phyloP scores from a whole-genome alignment of 2,797 vertebrate genomes.

The Chiloscyllium punctatum region DNA sequence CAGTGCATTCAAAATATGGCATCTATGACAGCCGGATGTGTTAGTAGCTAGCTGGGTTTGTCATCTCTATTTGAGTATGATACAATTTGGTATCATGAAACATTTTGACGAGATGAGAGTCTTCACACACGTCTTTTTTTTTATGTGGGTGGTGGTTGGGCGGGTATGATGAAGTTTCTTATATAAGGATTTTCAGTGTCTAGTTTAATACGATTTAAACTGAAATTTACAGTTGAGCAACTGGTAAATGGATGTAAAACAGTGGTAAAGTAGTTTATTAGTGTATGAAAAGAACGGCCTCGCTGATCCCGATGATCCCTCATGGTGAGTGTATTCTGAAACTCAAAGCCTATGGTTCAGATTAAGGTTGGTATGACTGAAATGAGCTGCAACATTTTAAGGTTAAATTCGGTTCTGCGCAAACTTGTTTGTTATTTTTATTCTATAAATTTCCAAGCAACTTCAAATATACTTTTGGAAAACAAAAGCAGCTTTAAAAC shows the following conservation, averaged over 20 bases:
- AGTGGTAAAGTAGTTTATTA: not conserved
- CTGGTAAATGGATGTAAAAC: not conserved
- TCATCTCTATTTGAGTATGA: slow-evolving; percentile 59
- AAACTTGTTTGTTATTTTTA: not conserved
- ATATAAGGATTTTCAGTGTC: not conserved
- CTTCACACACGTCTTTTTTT: not conserved
- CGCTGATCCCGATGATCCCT: slow-evolving; percentile 14
- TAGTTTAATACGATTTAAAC: not conserved
- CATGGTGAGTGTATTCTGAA: not conserved
- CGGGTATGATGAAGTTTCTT: not conserved
- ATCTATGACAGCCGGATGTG: slow-evolving; percentile 55
- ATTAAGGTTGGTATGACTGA: not conserved
- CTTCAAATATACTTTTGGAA: not conserved
- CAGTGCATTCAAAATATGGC: slow-evolving; percentile 55
- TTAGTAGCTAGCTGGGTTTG: slow-evolving; percentile 51
- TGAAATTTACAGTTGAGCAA: not conserved
- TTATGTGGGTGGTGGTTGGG: not conserved
- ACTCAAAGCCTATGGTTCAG: slow-evolving; percentile 6
- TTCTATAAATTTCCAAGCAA: not conserved
- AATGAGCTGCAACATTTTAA: not conserved
- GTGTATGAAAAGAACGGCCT: not conserved
- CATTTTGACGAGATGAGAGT: slow-evolving; percentile 27
- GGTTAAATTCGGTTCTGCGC: not conserved
- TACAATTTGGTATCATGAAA: slow-evolving; percentile 40
- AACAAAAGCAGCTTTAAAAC: not conserved